Evolutionary conservation across 2,113 vertebrate genomes (phyloP).

Genomic region (Pipa parva): DNA sequence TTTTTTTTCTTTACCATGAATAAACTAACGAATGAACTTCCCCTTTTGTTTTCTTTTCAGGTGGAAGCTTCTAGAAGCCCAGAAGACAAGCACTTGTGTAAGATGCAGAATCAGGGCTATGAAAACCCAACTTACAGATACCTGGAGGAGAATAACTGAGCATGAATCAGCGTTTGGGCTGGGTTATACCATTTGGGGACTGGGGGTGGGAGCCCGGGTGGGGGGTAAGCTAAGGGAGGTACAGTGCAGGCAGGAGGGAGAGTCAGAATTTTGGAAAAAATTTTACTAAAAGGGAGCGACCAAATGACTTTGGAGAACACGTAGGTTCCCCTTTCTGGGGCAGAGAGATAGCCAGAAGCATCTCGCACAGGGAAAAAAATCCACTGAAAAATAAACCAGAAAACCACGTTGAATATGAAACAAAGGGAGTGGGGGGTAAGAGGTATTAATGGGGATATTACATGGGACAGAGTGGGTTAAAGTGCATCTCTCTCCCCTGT

Average conservation of each 20-base stretch:
- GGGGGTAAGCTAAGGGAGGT: constrained; percentile 12
- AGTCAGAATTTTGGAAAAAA: constrained; percentile 12
- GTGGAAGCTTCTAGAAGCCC: constrained; percentile 76
- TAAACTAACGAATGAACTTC: no score
- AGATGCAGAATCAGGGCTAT: constrained; percentile 80
- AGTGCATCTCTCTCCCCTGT: constrained; percentile 27
- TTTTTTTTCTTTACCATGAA: background rate
- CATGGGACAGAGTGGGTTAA: constrained; percentile 16
- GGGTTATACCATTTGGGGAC: constrained; percentile 21
- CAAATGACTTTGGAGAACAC: background rate
- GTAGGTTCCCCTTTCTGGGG: background rate
- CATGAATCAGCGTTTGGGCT: background rate
- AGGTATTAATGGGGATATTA: background rate
- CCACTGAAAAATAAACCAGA: no score
- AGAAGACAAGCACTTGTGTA: constrained; percentile 74
- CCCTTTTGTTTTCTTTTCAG: constrained; percentile 49
- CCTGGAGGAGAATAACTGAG: constrained; percentile 80
- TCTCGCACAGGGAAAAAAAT: background rate
- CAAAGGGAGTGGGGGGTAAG: background rate
- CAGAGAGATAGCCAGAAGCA: background rate
- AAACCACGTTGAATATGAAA: background rate
- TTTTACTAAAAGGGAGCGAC: constrained; percentile 12
- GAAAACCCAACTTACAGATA: constrained; percentile 82
- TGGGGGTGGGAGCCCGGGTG: constrained; percentile 18
- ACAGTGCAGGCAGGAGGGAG: background rate